phyloP scores from a whole-genome alignment of 2,113 vertebrate species.

The Neotoma lepida region DNA sequence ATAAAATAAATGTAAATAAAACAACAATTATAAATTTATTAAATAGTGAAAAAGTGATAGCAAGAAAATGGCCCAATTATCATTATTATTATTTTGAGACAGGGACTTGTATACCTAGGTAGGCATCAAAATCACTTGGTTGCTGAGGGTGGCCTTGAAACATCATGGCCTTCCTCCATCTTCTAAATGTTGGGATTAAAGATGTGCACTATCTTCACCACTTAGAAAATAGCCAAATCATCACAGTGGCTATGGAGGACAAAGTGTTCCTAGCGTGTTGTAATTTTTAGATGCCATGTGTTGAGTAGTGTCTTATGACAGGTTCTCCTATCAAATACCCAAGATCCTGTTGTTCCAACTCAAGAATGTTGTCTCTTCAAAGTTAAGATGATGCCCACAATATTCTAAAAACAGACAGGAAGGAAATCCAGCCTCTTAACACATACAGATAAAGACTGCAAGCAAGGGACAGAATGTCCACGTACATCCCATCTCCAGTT shows the following conservation, averaged over 20 bases:
- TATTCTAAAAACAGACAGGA: not conserved
- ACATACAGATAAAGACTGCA: not conserved
- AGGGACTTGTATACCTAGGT: not conserved
- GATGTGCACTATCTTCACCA: not conserved
- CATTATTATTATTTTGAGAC: too few relatives aligned
- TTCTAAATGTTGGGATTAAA: not conserved
- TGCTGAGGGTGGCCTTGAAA: not conserved
- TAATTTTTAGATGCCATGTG: not conserved
- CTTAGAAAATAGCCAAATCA: not conserved
- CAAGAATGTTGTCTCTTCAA: not conserved
- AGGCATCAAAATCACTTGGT: too few relatives aligned
- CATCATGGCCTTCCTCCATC: too few relatives aligned
- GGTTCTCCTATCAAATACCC: accelerated
- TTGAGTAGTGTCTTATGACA: accelerated
- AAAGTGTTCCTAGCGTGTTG: not conserved
- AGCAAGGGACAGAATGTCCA: not conserved
- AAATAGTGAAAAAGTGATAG: not conserved
- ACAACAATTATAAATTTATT: not conserved
- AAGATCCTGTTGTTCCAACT: not conserved
- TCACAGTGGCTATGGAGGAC: not conserved
- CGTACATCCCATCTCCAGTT: not conserved
- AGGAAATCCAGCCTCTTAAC: not conserved
- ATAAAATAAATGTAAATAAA: not conserved
- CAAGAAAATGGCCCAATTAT: not conserved
- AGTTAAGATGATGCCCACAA: not conserved